Evolutionary conservation across 2,888 invertebrate species (phyloP).

Genomic region (Machimus atricapillus): DNA sequence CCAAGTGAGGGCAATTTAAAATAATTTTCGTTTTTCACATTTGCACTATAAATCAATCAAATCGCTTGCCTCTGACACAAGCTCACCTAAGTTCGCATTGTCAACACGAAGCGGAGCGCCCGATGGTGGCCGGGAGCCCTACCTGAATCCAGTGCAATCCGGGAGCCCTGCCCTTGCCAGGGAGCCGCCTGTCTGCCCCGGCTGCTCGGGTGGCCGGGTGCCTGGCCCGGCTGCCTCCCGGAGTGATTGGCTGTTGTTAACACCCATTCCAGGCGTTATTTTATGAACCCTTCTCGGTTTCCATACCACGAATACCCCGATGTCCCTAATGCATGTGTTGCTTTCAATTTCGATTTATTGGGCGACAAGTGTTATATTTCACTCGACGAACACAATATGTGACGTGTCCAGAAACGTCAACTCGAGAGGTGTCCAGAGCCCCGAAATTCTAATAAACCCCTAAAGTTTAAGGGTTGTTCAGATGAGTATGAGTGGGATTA

Average conservation of each 20-base stretch:
- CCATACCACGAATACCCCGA: neutral
- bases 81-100: neutral
- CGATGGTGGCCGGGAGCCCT: neutral
- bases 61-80: constrained; percentile 21
- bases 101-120: neutral
- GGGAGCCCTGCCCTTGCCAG: neutral
- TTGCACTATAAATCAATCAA: constrained; percentile 37
- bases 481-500: neutral
- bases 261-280: constrained; percentile 5
- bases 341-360: constrained; percentile 38
- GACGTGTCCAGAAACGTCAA: constrained; percentile 38
- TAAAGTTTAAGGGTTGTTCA: constrained; percentile 8
- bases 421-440: neutral
- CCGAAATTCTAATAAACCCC: constrained; percentile 15
- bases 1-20: constrained; percentile 2
- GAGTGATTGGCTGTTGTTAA: constrained; percentile 30
- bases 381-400: constrained; percentile 27
- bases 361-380: constrained; percentile 33
- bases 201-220: neutral
- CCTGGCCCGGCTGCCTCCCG: neutral
- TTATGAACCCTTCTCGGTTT: constrained; percentile 22
- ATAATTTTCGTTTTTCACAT: constrained; percentile 31
- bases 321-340: constrained; percentile 27
- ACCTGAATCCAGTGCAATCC: neutral
- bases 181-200: neutral